A percentile compares a stretch with the other conserved stretches of the same genome.
Evolutionary conservation across 2,888 invertebrate species (phyloP).

Genomic region (Euplexia lucipara): DNA sequence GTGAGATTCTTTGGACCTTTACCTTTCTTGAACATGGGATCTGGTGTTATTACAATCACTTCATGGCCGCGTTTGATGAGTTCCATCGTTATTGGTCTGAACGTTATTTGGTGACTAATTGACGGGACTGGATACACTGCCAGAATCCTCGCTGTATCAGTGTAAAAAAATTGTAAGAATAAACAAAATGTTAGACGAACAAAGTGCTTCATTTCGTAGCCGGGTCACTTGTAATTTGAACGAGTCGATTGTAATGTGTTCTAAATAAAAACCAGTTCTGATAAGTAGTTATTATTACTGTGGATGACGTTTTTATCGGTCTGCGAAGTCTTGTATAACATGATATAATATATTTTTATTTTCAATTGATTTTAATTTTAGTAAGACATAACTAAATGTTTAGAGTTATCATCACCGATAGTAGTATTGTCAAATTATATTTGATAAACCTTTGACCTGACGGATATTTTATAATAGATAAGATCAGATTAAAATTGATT

Average conservation of each 20-base stretch:
- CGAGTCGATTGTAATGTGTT: background rate
- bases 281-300: slow-evolving; percentile 22
- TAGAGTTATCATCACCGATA: too few species aligned
- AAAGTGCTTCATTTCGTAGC: slow-evolving; percentile 20
- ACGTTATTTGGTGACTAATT: slow-evolving; percentile 82
- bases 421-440: too few species aligned
- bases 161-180: background rate
- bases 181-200: background rate
- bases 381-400: too few species aligned
- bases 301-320: background rate
- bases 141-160: slow-evolving; percentile 75
- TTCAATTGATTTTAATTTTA: too few species aligned
- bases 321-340: too few species aligned
- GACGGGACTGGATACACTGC: slow-evolving; percentile 75
- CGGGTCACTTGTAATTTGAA: slow-evolving; percentile 8
- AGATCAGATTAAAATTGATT: too few species aligned
- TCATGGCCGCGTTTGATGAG: slow-evolving; percentile 81
- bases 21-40: slow-evolving; percentile 73
- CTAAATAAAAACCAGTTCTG: slow-evolving; percentile 15
- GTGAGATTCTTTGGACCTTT: slow-evolving; percentile 71
- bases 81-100: slow-evolving; percentile 75
- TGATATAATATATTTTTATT: too few species aligned
- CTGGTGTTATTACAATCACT: slow-evolving; percentile 78
- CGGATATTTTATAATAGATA: too few species aligned
- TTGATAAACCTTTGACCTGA: too few species aligned